Percentiles rank a stretch among this genome's conserved stretches.
Evolutionary conservation across 2,797 vertebrate species (phyloP).

Genomic region (Helostoma temminkii): DNA sequence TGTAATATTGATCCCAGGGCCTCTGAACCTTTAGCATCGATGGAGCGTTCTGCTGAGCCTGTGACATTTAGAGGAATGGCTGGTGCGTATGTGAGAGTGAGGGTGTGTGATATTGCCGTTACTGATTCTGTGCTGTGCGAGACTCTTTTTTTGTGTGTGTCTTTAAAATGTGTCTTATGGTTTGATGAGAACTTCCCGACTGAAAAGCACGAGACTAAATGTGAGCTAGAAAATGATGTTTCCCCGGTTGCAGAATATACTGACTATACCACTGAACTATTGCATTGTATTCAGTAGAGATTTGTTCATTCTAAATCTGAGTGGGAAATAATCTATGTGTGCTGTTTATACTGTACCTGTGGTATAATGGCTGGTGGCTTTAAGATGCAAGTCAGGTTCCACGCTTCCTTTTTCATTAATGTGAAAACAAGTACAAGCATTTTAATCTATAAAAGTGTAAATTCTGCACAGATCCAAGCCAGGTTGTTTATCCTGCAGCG

Average conservation of each 20-base stretch:
- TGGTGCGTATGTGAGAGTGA: slow-evolving; percentile 37
- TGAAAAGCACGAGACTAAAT: slow-evolving; percentile 10
- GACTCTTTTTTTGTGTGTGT: slow-evolving; percentile 11
- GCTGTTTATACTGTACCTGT: neutral
- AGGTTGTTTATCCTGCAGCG: neutral
- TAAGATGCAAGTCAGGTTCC: slow-evolving; percentile 4
- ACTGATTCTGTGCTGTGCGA: slow-evolving; percentile 13
- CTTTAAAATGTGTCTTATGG: slow-evolving; percentile 37
- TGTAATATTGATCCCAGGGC: slow-evolving; percentile 77
- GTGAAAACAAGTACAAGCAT: slow-evolving; percentile 21
- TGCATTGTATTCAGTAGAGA: neutral
- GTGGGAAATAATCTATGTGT: slow-evolving; percentile 5
- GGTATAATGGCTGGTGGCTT: slow-evolving; percentile 9
- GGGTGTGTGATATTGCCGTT: slow-evolving; percentile 32
- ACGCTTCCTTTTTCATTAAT: slow-evolving; percentile 8
- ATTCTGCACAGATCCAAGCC: slow-evolving; percentile 1
- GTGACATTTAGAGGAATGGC: slow-evolving; percentile 79
- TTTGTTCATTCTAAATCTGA: neutral
- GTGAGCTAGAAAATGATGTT: neutral
- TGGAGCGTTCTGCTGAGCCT: slow-evolving; percentile 56
- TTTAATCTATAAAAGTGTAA: neutral
- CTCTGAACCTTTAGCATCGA: slow-evolving; percentile 70
- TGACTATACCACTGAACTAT: neutral
- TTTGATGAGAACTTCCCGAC: slow-evolving; percentile 16
- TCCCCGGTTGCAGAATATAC: slow-evolving; percentile 10